A percentile compares a stretch with the other conserved stretches of the same genome.
phyloP scores from a whole-genome alignment of 2,888 invertebrate species.

The Drosophila pseudotakahashii region DNA sequence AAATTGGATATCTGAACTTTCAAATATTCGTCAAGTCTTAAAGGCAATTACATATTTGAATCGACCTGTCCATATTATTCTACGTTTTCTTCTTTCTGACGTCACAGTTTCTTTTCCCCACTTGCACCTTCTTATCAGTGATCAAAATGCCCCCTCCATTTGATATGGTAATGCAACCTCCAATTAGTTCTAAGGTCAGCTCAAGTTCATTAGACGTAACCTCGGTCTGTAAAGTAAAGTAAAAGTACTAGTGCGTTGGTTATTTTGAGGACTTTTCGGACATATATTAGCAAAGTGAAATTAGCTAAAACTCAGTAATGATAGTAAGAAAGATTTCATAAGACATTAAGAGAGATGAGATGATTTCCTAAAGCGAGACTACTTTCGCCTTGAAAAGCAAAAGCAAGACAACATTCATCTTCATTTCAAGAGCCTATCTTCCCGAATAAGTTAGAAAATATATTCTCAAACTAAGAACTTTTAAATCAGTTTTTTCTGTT shows the following conservation, averaged over 20 bases:
- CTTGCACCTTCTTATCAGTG: neutral
- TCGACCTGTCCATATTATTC: too few relatives aligned
- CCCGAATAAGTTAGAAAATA: too few relatives aligned
- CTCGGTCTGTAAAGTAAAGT: neutral
- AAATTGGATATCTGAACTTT: neutral
- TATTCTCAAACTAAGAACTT: too few relatives aligned
- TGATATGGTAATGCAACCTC: neutral
- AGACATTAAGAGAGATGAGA: too few relatives aligned
- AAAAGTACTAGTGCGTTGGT: neutral
- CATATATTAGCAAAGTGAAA: neutral
- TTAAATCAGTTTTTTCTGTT: too few relatives aligned
- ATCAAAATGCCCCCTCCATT: neutral
- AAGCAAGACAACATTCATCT: too few relatives aligned
- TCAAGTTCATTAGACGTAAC: neutral
- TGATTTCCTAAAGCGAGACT: too few relatives aligned
- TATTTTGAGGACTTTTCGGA: neutral
- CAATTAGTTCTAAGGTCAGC: conserved; percentile 5
- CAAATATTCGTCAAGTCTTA: neutral
- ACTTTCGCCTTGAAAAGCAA: too few relatives aligned
- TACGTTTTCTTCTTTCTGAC: too few relatives aligned
- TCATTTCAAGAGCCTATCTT: neutral
- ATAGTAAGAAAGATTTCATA: too few relatives aligned
- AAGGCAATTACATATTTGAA: too few relatives aligned
- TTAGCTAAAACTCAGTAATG: neutral
- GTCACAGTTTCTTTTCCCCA: neutral